Conservation (phyloP, 2,797 vertebrate species). For the Eutrigla gurnardus region DNA sequence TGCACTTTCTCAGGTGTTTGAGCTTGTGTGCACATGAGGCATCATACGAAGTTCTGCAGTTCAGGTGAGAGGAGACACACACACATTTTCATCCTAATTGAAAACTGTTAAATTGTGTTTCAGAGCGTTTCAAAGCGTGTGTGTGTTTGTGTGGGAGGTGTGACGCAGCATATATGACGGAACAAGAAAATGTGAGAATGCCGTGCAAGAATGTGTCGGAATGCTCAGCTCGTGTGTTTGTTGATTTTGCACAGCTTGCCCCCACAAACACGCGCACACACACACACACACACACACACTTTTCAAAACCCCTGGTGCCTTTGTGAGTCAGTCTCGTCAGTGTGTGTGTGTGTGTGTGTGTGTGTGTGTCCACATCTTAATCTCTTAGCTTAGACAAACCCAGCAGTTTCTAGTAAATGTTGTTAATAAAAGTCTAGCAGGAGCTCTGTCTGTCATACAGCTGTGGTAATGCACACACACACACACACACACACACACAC, state of each 20-base stretch:
- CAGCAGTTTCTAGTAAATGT: constrained; percentile 61
- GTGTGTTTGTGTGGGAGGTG: constrained; percentile 32
- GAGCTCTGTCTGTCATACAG: constrained; percentile 45
- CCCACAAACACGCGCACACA: neutral
- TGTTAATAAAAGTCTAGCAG: constrained; percentile 69
- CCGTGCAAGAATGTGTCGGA: constrained; percentile 31
- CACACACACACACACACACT: neutral
- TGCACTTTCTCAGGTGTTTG: constrained; percentile 28
- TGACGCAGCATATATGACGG: constrained; percentile 47
- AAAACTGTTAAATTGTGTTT: constrained; percentile 20
- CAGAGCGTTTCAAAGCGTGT: neutral
- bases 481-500: neutral
- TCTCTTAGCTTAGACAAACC: constrained; percentile 49
- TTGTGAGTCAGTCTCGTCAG: constrained; percentile 58
- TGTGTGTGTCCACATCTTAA: constrained; percentile 49
- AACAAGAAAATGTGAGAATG: constrained; percentile 40
- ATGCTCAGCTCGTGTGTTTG: constrained; percentile 40
- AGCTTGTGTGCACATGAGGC: neutral
- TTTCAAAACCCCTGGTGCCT: constrained; percentile 35
- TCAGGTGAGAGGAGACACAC: constrained; percentile 27
- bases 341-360: constrained; percentile 31
- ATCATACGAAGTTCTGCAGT: constrained; percentile 9
- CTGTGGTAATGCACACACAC: constrained; percentile 19
- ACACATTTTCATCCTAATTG: constrained; percentile 13
- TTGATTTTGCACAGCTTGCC: constrained; percentile 35